These are phyloP conservation scores for Pandemis heparana DNA, from an alignment of 2,888 invertebrate species.

Conservation along the genomic window DNA sequence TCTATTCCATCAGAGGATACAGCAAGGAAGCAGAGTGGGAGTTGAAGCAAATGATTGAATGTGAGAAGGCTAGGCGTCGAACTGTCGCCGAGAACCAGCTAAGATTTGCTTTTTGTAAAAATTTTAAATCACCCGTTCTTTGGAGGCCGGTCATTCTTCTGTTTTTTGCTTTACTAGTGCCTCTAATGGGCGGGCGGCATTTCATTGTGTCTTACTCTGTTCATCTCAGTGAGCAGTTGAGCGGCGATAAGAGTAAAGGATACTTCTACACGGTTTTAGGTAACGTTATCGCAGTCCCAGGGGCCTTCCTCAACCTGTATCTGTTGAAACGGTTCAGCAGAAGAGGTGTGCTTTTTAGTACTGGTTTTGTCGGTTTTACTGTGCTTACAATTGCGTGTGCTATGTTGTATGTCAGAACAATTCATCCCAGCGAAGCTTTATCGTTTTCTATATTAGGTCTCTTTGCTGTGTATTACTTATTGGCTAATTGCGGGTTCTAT, in stretches of 20 bases:
- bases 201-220: conserved; percentile 37
- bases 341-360: conserved; percentile 10
- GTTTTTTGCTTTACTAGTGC: conserved; percentile 19
- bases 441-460: conserved; percentile 13
- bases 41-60: conserved; percentile 9
- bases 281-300: conserved; percentile 20
- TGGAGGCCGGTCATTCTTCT: conserved; percentile 36
- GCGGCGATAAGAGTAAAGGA: conserved; percentile 31
- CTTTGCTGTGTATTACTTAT: conserved; percentile 24
- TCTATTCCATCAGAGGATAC: conserved; percentile 13
- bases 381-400: neutral
- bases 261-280: conserved; percentile 24
- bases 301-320: neutral
- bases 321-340: conserved; percentile 17
- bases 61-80: conserved; percentile 17
- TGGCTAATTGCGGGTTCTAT: conserved; percentile 17
- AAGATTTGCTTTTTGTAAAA: conserved; percentile 1
- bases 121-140: conserved; percentile 28
- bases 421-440: conserved; percentile 14
- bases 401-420: conserved; percentile 1
- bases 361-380: conserved; percentile 3
- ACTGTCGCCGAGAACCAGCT: neutral
- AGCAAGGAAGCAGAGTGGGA: conserved; percentile 10
- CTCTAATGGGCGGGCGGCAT: conserved; percentile 36
- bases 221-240: conserved; percentile 25